Percentiles rank a stretch among this genome's conserved stretches.
phyloP scores from a whole-genome alignment of 2,888 invertebrate species.

The Cerceris ruficornis region DNA sequence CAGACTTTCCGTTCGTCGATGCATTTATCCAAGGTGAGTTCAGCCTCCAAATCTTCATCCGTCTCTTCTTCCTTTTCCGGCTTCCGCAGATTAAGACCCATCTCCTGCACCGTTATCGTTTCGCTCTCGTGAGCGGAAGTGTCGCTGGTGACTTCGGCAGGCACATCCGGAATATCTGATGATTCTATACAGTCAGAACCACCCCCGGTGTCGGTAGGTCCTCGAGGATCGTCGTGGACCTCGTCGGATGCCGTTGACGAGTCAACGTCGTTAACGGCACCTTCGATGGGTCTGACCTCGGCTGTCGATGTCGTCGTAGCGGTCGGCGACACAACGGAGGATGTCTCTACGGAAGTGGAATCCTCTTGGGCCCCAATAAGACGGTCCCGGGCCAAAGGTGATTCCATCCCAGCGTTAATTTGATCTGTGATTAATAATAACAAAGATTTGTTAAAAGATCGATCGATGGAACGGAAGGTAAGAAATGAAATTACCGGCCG shows the following conservation, averaged over 20 bases:
- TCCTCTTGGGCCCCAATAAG: constrained; percentile 70
- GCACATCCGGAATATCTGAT: constrained; percentile 2
- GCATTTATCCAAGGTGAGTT: not conserved
- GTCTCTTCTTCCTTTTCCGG: not conserved
- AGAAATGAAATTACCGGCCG: not conserved
- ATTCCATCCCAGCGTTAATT: constrained; percentile 74
- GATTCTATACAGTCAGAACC: not conserved
- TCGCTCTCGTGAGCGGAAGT: not conserved
- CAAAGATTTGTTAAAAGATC: constrained; percentile 16
- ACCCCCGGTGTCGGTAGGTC: not conserved
- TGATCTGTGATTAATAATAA: constrained; percentile 55
- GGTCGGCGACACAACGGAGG: not conserved
- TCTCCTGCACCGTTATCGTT: not conserved
- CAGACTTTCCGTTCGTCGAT: not conserved
- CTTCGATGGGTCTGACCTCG: not conserved
- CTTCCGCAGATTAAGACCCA: constrained; percentile 26
- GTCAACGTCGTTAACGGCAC: not conserved
- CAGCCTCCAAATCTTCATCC: not conserved
- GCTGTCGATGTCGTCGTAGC: not conserved
- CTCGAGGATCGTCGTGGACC: not conserved
- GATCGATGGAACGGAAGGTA: no score
- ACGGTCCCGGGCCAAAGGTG: constrained; percentile 69
- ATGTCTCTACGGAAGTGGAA: constrained; percentile 67
- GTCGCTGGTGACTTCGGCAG: not conserved
- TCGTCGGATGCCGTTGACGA: not conserved